phyloP scores from a whole-genome alignment of 2,888 invertebrate species.

The Eupithecia pulchellata region DNA sequence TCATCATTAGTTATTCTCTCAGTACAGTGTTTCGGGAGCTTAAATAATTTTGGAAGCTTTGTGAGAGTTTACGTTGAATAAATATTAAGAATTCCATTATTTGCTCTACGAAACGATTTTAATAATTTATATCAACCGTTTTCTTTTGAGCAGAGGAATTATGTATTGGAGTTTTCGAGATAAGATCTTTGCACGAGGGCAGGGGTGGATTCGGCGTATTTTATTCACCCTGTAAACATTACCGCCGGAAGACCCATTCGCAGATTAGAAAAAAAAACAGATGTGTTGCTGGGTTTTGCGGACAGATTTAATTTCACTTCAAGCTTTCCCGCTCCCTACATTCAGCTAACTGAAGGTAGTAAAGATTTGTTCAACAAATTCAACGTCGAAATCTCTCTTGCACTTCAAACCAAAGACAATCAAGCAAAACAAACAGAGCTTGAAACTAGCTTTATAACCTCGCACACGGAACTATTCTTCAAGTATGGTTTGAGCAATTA shows the following conservation, averaged over 20 bases:
- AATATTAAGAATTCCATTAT: conserved; percentile 47
- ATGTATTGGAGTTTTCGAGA: conserved; percentile 33
- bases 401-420: conserved; percentile 26
- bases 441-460: conserved; percentile 32
- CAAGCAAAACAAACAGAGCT: conserved; percentile 30
- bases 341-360: not conserved
- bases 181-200: conserved; percentile 24
- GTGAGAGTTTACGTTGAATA: conserved; percentile 41
- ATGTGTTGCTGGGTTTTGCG: conserved; percentile 17
- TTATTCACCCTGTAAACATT: conserved; percentile 27
- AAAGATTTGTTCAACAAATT: conserved; percentile 4
- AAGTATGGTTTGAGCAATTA: conserved; percentile 62
- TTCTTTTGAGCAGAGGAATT: conserved; percentile 40
- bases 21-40: conserved; percentile 42
- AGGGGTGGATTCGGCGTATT: conserved; percentile 21
- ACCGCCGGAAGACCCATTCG: conserved; percentile 19
- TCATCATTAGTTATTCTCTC: conserved; percentile 50
- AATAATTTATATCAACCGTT: conserved; percentile 44
- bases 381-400: not conserved
- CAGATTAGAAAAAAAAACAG: conserved; percentile 28
- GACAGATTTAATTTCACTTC: conserved; percentile 14
- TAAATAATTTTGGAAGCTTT: conserved; percentile 46
- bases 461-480: conserved; percentile 48
- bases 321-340: conserved; percentile 4
- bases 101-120: conserved; percentile 43